Evolutionary conservation across 2,797 vertebrate genomes (phyloP), one percentile per base, ranked within the genome.

Genomic region (Coendou prehensilis): DNA sequence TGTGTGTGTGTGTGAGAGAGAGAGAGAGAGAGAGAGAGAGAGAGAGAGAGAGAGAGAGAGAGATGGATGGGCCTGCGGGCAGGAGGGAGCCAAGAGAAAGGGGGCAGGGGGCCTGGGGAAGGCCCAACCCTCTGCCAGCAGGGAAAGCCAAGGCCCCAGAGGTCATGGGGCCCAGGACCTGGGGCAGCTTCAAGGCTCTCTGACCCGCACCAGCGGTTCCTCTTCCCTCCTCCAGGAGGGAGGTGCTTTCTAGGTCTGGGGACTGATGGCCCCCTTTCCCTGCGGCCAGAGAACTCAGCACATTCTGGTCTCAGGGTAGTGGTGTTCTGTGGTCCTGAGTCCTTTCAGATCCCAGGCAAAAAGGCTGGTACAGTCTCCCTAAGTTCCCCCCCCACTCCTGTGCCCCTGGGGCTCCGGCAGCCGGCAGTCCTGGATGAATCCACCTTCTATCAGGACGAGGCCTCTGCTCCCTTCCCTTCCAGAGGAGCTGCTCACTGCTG

Each of bases 91-190:
- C 92, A 89, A 73, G 86, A 69, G 64, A 45, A 81, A 41, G 63
- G 61, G 89, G 83, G 71, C 71, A 75, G 92, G 91, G 94, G 89
- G 73, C 63, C 89, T 30, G 79, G 95, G 94, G 96, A 97, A 95
- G 96, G 95, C 75, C 96, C 96, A 97, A 93, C 94, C 96, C 94
- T 96, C 84, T 94, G 95, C 87, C 94, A 96, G 97, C 93, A 59
- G 79, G 95, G 89, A 84, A 97, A 97, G 97, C 97, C 94, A 93
- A 96, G 96, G 97, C 93, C 97, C 94, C 96, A 96, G 97, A 97
- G 97, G 97, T 97, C 97, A 96, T 94, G 97, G 96, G 96, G 96
- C 97, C 97, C 94, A 91, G 97, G 97, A 97, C 97, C 85, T 0
- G 93, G 94, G 89, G 94, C 96, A 95, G 96, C 95, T 95, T 94